Base-by-base conservation (phyloP, 2,888 invertebrate genomes). In the Busseola fusca region DNA sequence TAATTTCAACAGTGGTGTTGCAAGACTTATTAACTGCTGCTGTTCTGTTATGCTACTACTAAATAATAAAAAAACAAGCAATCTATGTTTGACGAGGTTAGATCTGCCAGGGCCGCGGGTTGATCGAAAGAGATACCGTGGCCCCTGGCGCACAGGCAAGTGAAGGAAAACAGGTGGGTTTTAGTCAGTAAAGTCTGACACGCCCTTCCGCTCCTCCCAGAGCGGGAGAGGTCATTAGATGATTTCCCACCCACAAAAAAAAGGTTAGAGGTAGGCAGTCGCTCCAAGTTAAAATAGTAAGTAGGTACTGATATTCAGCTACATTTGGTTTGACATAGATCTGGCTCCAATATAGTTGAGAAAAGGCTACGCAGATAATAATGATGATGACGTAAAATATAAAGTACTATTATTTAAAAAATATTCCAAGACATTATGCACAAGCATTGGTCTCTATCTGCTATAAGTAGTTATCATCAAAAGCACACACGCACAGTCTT, bases 401-500 rank as follows among this genome's bases (percentile, higher is more conserved):
- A 42, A 42, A 40, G 14, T 42, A 16, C 42, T 42, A 42, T 14
- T 42, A 16, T 16, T 52, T 12, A 34, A 30, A 64, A 40, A 68
- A 37, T 12, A 45, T 18, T 54, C 1, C 6, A 34, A 54, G 14
- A 37, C 27, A 45, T 50, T 21, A 3, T 18, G 50, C 21, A 45
- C 30, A 58, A 30, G 54, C 37, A n/a, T 30, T 52, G 34, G 10
- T n/a, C 6, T 34, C 21, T 37, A 50, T 62, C 9, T 30, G 25
- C 34, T 76, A 69, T 21, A 50, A 4, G 48, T n/a, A 72, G 54
- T 6, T 14, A n/a, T 67, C 34, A 58, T 63, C 48, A 57, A 45
- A 45, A 68, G 50, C 67, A 68, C 70, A 80, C 76, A 69, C 45
- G 64, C 60, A 48, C 48, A 63, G 57, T 78, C 64, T 91, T 89